Conservation (phyloP, 2,113 vertebrate genomes). For the Hippocampus zosterae region DNA sequence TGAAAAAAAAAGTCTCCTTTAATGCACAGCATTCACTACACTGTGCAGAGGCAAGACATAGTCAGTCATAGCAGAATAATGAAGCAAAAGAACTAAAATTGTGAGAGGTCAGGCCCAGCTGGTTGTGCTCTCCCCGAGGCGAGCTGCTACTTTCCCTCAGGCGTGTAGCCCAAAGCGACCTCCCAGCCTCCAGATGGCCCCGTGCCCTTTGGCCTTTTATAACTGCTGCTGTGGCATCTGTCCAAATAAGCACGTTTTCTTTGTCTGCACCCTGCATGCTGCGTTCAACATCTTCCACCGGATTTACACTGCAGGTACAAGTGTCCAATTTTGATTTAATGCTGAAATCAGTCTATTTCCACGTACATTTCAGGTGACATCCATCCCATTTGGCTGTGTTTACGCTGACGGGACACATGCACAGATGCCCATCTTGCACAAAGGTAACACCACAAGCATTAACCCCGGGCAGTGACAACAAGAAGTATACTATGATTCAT, state of each 20-base stretch:
- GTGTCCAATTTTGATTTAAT: background rate
- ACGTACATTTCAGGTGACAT: background rate
- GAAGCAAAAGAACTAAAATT: constrained; percentile 35
- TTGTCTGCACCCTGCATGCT: constrained; percentile 57
- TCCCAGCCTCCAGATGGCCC: constrained; percentile 70
- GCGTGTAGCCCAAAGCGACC: constrained; percentile 52
- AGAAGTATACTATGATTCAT: background rate
- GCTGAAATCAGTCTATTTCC: background rate
- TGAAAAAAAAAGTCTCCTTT: background rate
- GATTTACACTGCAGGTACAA: background rate
- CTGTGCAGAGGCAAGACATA: background rate
- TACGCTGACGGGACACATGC: background rate
- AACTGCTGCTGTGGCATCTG: constrained; percentile 71
- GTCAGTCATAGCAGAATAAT: background rate
- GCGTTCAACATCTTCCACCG: constrained; percentile 26
- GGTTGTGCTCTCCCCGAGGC: constrained; percentile 56
- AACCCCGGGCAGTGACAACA: background rate
- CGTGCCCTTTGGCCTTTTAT: constrained; percentile 60
- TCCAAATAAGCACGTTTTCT: constrained; percentile 68
- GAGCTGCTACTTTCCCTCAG: constrained; percentile 48
- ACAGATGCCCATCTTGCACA: no score
- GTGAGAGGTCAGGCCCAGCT: constrained; percentile 67
- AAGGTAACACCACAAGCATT: no score
- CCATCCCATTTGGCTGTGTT: background rate
- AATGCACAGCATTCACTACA: background rate